phyloP scores from a whole-genome alignment of 2,888 invertebrate species.

The Mimas tiliae region DNA sequence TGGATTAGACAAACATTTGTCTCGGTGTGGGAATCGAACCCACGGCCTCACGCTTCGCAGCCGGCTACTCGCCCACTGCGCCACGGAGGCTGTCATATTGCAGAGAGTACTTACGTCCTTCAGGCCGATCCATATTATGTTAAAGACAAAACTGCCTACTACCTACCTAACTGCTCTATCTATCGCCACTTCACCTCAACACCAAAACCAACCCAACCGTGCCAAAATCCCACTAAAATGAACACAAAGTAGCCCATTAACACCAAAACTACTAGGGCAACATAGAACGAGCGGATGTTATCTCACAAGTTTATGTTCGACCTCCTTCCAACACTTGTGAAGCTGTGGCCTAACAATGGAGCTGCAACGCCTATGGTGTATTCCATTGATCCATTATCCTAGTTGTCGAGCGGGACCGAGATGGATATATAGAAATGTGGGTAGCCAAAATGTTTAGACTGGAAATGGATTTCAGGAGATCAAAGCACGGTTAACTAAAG shows the following conservation, averaged over 20 bases:
- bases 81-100: no score
- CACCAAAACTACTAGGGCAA: constrained; percentile 14
- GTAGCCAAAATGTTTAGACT: neutral
- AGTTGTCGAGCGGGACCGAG: constrained; percentile 9
- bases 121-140: no score
- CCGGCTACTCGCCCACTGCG: no score
- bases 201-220: neutral
- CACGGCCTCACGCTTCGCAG: no score
- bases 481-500: no score
- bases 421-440: neutral
- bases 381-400: constrained; percentile 24
- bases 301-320: constrained; percentile 25
- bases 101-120: no score
- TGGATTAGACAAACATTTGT: no score
- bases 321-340: constrained; percentile 20
- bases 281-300: constrained; percentile 16
- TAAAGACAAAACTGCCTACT: no score
- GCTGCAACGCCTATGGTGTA: constrained; percentile 22
- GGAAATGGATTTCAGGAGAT: neutral
- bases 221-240: neutral
- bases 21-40: no score
- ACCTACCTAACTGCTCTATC: no score
- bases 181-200: neutral
- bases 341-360: constrained; percentile 23
- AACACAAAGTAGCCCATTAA: neutral